phyloP scores from a whole-genome alignment of 2,888 invertebrate species.

The Trachelus iudaicus region DNA sequence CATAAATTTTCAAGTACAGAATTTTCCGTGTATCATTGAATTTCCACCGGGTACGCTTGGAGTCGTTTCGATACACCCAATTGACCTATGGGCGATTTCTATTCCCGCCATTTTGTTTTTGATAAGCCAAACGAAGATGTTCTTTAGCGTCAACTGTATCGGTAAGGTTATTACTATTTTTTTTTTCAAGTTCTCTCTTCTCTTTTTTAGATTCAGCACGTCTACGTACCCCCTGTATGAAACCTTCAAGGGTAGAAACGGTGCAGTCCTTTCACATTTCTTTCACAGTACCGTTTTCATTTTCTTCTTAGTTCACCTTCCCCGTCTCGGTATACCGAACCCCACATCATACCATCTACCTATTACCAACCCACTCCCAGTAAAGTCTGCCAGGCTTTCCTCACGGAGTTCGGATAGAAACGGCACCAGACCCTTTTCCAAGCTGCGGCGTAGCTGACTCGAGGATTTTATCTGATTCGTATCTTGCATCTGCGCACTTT shows the following conservation, averaged over 20 bases:
- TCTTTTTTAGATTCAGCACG: neutral
- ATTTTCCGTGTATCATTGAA: neutral
- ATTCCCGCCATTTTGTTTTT: neutral
- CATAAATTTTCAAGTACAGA: neutral
- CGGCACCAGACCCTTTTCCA: neutral
- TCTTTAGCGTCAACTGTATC: too few species aligned
- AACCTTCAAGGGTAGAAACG: neutral
- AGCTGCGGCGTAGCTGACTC: conserved; percentile 2
- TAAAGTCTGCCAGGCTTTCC: neutral
- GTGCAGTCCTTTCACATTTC: neutral
- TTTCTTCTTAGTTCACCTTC: neutral
- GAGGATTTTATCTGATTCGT: conserved; percentile 25
- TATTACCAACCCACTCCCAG: neutral
- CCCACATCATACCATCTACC: neutral
- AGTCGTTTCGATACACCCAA: neutral
- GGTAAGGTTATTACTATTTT: neutral
- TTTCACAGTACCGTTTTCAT: neutral
- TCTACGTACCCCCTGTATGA: neutral
- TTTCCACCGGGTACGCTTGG: neutral
- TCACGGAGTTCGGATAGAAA: neutral
- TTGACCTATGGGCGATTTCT: neutral
- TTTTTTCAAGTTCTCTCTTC: neutral
- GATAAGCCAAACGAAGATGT: neutral
- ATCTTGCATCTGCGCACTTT: conserved; percentile 20
- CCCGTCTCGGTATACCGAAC: neutral